phyloP scores from a whole-genome alignment of 2,888 invertebrate species.

The Thumatha senex region DNA sequence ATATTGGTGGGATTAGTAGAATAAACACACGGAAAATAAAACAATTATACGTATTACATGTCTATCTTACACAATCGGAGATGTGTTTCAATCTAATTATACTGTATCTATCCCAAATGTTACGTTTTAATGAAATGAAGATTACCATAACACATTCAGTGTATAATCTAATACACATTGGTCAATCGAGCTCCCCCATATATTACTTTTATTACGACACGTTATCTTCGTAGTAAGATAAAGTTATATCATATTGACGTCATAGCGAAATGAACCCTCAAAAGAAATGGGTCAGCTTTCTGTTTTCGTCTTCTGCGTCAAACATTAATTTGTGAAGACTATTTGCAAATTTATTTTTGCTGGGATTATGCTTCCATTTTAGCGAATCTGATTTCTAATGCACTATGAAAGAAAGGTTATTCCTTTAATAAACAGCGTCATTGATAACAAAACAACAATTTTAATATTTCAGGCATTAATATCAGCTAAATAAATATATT shows the following conservation, averaged over 20 bases:
- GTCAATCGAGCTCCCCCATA: constrained; percentile 34
- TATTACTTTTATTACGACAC: constrained; percentile 62
- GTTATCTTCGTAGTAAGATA: constrained; percentile 38
- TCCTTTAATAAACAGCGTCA: neutral
- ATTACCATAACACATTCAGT: constrained; percentile 19
- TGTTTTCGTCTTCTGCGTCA: constrained; percentile 65
- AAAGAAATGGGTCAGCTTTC: constrained; percentile 73
- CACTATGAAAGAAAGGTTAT: too few species aligned
- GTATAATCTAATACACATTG: constrained; percentile 28
- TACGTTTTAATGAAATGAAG: constrained; percentile 3
- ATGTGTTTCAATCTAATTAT: too few species aligned
- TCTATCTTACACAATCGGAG: too few species aligned
- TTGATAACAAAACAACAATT: constrained; percentile 2
- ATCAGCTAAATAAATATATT: neutral
- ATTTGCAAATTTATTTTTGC: constrained; percentile 36
- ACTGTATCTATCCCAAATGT: too few species aligned
- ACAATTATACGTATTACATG: too few species aligned
- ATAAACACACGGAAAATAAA: too few species aligned
- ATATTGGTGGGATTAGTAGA: too few species aligned
- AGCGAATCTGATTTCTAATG: constrained; percentile 33
- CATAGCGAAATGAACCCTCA: constrained; percentile 53
- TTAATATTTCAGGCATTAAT: constrained; percentile 16
- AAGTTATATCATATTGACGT: constrained; percentile 67
- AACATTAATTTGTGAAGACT: constrained; percentile 44
- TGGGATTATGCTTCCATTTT: constrained; percentile 13